Percentiles rank a stretch among this genome's conserved stretches.
Evolutionary conservation across 2,888 invertebrate genomes (phyloP).

Genomic region (Drosophila differens): DNA sequence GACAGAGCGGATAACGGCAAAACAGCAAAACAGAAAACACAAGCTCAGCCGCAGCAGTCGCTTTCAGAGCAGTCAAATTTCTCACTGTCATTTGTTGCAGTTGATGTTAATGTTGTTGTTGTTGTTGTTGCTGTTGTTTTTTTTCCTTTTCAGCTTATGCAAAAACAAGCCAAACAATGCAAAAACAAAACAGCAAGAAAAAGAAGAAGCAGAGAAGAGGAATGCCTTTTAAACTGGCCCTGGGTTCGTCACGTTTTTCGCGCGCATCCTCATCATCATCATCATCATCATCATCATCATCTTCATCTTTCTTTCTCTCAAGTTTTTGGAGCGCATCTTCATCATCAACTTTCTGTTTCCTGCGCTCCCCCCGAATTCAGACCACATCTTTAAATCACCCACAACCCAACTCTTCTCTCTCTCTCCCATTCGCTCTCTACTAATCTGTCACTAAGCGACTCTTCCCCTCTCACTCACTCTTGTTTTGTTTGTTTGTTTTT

Average conservation of each 20-base stretch:
- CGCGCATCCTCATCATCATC: slow-evolving; percentile 74
- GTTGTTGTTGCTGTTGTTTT: slow-evolving; percentile 11
- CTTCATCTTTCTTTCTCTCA: slow-evolving; percentile 39
- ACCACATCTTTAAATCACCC: background rate
- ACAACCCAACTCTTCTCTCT: background rate
- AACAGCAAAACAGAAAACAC: background rate
- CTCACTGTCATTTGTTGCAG: slow-evolving; percentile 63
- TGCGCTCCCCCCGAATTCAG: background rate
- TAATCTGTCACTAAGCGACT: background rate
- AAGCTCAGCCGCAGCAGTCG: slow-evolving; percentile 4
- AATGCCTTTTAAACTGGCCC: slow-evolving; percentile 52
- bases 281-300: slow-evolving; percentile 66
- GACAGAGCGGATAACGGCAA: background rate
- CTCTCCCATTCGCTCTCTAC: background rate
- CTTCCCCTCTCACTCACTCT: background rate
- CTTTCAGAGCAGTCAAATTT: slow-evolving; percentile 57
- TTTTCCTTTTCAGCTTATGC: background rate
- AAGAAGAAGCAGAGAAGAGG: slow-evolving; percentile 22
- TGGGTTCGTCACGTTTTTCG: slow-evolving; percentile 64
- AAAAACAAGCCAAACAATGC: slow-evolving; percentile 10
- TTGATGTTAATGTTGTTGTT: slow-evolving; percentile 34
- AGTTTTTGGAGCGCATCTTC: slow-evolving; percentile 1
- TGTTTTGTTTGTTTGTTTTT: slow-evolving; percentile 2
- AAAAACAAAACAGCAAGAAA: slow-evolving; percentile 15
- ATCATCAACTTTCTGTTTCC: slow-evolving; percentile 1